A percentile compares a stretch with the other conserved stretches of the same genome.
phyloP scores from a whole-genome alignment of 1,140 invertebrate species.

The Lethrus apterus region DNA sequence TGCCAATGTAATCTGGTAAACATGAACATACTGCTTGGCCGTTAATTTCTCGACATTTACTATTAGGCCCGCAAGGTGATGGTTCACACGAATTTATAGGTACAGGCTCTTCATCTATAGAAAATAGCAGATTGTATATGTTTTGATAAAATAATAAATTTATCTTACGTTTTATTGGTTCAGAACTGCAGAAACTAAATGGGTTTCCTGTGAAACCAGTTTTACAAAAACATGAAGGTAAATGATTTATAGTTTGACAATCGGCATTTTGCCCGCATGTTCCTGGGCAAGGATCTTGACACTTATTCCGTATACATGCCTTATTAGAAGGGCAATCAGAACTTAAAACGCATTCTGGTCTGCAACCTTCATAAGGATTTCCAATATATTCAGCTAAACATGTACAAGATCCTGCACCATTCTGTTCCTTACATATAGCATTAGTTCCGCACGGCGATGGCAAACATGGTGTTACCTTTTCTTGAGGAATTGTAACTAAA shows the following conservation, averaged over 20 bases:
- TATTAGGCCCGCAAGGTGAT: constrained; percentile 62
- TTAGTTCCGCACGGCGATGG: constrained; percentile 68
- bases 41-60: constrained; percentile 52
- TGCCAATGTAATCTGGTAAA: constrained; percentile 54
- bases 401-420: constrained; percentile 58
- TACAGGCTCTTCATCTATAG: constrained; percentile 33
- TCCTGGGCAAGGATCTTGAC: constrained; percentile 65
- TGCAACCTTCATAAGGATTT: constrained; percentile 68
- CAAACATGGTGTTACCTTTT: constrained; percentile 51
- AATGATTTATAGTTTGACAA: constrained; percentile 66
- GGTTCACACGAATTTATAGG: constrained; percentile 52
- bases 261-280: constrained; percentile 64
- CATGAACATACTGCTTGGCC: constrained; percentile 57
- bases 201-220: constrained; percentile 65
- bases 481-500: too few relatives aligned
- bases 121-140: constrained; percentile 1
- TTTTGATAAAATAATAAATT: constrained; percentile 5
- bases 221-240: constrained; percentile 62
- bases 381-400: constrained; percentile 66
- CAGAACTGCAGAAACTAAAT: constrained; percentile 49
- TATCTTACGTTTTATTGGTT: constrained; percentile 47
- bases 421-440: constrained; percentile 60
- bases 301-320: constrained; percentile 62
- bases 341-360: constrained; percentile 58
- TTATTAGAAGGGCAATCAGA: constrained; percentile 61